phyloP scores from a whole-genome alignment of 2,888 invertebrate genomes.

The Abscondita cerata region DNA sequence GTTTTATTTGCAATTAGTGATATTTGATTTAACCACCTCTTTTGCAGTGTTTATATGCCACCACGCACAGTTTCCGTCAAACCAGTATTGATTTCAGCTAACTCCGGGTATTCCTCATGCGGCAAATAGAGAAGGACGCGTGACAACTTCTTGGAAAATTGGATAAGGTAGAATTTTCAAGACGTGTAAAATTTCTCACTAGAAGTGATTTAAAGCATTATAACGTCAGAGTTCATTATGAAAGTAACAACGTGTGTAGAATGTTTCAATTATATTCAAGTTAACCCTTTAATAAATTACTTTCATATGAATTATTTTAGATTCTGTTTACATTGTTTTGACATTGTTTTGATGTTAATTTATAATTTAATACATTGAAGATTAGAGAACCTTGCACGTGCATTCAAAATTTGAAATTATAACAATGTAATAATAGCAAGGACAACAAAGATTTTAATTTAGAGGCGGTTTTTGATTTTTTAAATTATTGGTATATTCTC shows the following conservation, averaged over 20 bases:
- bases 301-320: constrained; percentile 1
- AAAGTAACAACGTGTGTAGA: constrained; percentile 1
- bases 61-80: constrained; percentile 30
- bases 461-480: too few relatives aligned
- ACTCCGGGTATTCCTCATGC: constrained; percentile 19
- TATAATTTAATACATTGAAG: too few relatives aligned
- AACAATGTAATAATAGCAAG: too few relatives aligned
- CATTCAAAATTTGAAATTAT: too few relatives aligned
- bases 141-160: constrained; percentile 21
- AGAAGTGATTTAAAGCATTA: constrained; percentile 14
- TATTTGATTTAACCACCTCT: constrained; percentile 22
- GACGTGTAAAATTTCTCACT: constrained; percentile 19
- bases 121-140: constrained; percentile 25
- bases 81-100: constrained; percentile 33
- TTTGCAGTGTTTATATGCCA: constrained; percentile 26
- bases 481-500: too few relatives aligned
- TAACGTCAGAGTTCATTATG: constrained; percentile 19
- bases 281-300: constrained; percentile 3
- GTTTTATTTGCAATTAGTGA: background rate
- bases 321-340: background rate
- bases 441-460: too few relatives aligned
- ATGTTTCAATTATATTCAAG: constrained; percentile 8
- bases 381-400: too few relatives aligned
- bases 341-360: background rate
- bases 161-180: constrained; percentile 22